These are phyloP conservation scores for Vireo altiloquus DNA, from an alignment of 2,113 vertebrate genomes.

Conservation along the genomic window DNA sequence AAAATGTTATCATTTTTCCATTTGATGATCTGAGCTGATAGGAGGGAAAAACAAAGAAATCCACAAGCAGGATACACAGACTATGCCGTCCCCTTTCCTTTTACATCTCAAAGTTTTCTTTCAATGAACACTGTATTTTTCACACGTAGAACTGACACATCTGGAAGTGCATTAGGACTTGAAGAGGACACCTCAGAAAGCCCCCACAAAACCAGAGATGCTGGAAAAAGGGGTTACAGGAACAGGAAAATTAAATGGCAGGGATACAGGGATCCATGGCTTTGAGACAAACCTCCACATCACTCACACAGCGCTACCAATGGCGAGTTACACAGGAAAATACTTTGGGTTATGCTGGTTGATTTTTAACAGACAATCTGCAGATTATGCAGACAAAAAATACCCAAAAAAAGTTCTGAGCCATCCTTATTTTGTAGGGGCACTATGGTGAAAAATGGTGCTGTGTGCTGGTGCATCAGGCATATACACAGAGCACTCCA, in stretches of 20 bases:
- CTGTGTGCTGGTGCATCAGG: not conserved
- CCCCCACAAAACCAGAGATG: not conserved
- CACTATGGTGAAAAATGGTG: not conserved
- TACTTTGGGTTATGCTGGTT: not conserved
- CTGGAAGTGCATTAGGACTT: not conserved
- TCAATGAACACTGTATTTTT: not conserved
- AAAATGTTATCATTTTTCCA: not conserved
- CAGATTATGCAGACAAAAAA: not conserved
- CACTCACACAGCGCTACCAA: not conserved
- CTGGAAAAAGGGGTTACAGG: not conserved
- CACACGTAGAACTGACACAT: accelerated
- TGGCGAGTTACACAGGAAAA: not conserved
- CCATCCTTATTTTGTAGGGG: not conserved
- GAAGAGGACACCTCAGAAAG: not conserved
- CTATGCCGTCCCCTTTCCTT: not conserved
- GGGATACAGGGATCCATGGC: not conserved
- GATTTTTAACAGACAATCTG: not conserved
- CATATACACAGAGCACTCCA: not conserved
- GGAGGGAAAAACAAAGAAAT: not conserved
- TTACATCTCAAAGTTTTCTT: not conserved
- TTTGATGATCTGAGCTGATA: not conserved
- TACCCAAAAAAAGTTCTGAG: not conserved
- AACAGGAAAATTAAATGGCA: not conserved
- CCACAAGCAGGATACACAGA: not conserved
- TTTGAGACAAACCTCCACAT: not conserved